These are phyloP conservation scores for Casuarius casuarius DNA, from an alignment of 2,113 vertebrate species.

Conservation along the genomic window DNA sequence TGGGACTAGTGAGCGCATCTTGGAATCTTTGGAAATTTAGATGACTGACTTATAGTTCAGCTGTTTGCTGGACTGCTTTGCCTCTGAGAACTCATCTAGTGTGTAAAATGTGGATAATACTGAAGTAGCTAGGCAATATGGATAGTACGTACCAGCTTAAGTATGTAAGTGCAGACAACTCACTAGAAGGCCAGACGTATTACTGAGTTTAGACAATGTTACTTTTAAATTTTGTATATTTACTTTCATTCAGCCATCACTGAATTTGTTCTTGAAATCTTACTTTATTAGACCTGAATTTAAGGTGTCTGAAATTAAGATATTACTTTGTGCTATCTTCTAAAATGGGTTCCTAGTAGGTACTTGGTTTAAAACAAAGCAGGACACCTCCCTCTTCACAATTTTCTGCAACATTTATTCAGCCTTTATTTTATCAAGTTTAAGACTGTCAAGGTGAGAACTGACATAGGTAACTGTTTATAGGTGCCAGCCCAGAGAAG, in stretches of 20 bases:
- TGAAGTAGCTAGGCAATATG: background rate
- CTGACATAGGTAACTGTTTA: background rate
- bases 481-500: background rate
- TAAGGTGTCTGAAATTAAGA: background rate
- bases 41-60: background rate
- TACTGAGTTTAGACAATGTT: background rate
- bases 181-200: fast-evolving
- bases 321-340: fast-evolving
- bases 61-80: background rate
- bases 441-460: background rate
- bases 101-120: background rate
- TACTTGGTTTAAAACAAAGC: background rate
- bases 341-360: background rate
- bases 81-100: background rate
- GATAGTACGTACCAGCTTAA: background rate
- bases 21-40: background rate
- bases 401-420: background rate
- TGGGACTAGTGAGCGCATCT: background rate
- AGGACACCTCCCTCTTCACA: background rate
- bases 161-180: background rate
- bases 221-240: background rate
- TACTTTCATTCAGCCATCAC: background rate
- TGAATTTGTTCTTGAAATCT: background rate
- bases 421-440: background rate
- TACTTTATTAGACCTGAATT: background rate